phyloP scores from a whole-genome alignment of 2,888 invertebrate genomes.

The Oasisia sp. region DNA sequence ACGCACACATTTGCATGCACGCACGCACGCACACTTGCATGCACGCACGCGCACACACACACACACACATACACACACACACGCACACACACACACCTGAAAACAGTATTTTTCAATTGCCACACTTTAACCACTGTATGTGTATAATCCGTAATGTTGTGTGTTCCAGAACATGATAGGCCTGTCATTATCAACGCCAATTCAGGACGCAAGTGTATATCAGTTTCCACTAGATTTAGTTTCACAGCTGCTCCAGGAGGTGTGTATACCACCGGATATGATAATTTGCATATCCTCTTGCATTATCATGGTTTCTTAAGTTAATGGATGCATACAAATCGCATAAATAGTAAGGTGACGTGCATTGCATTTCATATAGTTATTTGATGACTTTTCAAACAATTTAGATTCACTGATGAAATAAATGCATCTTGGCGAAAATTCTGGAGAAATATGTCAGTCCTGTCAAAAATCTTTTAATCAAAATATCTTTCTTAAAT shows the following conservation, averaged over 20 bases:
- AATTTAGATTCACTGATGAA: neutral
- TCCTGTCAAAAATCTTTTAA: no score
- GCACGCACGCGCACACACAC: no score
- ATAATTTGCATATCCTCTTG: neutral
- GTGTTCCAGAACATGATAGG: conserved; percentile 78
- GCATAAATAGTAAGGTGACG: neutral
- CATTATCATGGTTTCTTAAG: neutral
- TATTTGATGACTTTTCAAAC: no score
- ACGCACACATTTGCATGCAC: neutral
- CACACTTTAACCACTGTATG: neutral
- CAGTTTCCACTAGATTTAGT: conserved; percentile 79
- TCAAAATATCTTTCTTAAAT: no score
- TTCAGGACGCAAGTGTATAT: conserved; percentile 81
- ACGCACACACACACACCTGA: neutral
- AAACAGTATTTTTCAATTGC: no score
- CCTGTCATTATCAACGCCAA: conserved; percentile 78
- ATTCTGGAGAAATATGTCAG: neutral
- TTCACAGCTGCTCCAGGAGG: conserved; percentile 75
- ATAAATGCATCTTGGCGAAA: neutral
- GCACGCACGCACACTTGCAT: neutral
- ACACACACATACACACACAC: neutral
- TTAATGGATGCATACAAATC: neutral
- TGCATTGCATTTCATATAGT: neutral
- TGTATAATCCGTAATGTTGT: neutral
- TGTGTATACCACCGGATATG: conserved; percentile 33